Conservation (phyloP, 2,113 vertebrate genomes). For the Triplophysa tibetana region DNA sequence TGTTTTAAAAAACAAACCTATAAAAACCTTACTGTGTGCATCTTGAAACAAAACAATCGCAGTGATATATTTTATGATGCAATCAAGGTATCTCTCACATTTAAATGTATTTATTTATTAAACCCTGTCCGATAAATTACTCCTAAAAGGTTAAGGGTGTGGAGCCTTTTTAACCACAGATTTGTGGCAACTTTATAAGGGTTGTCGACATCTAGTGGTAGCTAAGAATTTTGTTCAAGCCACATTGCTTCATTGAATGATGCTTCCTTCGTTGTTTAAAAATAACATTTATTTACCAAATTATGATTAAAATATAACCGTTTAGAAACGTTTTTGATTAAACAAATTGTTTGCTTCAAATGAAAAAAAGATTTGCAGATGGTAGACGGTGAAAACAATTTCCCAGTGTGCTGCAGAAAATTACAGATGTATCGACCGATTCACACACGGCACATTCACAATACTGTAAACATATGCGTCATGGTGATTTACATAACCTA, state of each 20-base stretch:
- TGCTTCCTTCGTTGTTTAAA: neutral
- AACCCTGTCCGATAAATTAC: too few species aligned
- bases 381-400: too few species aligned
- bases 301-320: too few species aligned
- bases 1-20: too few species aligned
- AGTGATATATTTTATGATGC: too few species aligned
- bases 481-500: neutral
- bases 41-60: too few species aligned
- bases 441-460: constrained; percentile 6
- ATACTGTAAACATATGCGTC: neutral
- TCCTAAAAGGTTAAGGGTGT: neutral
- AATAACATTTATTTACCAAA: neutral
- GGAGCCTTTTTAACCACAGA: neutral
- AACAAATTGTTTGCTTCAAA: too few species aligned
- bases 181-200: neutral
- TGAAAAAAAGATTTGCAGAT: too few species aligned
- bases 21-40: too few species aligned
- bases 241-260: neutral
- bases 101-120: too few species aligned
- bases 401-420: neutral
- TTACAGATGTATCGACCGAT: neutral
- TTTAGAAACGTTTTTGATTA: too few species aligned
- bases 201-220: constrained; percentile 58
- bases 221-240: neutral
- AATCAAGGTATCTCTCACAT: too few species aligned